A percentile compares a stretch with the other conserved stretches of the same genome.
phyloP scores from a whole-genome alignment of 2,888 invertebrate species.

The Apamea crenata region DNA sequence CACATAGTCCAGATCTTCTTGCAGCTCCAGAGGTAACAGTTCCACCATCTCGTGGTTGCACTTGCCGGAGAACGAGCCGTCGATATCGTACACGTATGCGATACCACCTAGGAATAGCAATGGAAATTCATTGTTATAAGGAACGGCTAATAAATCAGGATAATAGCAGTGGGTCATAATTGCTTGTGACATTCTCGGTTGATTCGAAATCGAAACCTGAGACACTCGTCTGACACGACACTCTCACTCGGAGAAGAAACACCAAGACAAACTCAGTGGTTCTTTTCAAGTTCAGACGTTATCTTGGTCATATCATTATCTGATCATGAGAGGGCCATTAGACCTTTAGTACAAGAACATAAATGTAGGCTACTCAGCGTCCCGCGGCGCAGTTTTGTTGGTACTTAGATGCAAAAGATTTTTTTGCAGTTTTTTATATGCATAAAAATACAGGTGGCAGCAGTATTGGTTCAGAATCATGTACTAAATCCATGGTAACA shows the following conservation, averaged over 20 bases:
- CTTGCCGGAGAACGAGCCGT: constrained; percentile 95
- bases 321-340: neutral
- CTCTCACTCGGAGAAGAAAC: neutral
- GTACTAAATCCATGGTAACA: no score
- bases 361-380: neutral
- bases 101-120: constrained; percentile 92
- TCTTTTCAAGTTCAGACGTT: neutral
- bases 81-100: constrained; percentile 98
- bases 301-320: neutral
- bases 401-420: no score
- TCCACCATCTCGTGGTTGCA: constrained; percentile 99
- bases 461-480: no score
- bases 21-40: constrained; percentile 94
- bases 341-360: neutral
- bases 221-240: neutral
- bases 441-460: no score
- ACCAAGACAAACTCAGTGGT: neutral
- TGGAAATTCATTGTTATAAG: no score
- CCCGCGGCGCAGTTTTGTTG: neutral
- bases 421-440: no score
- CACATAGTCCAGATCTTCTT: constrained; percentile 94
- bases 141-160: no score
- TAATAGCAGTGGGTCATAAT: neutral
- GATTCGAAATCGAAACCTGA: neutral
- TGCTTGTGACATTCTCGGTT: neutral